These are phyloP conservation scores for Brenthis ino DNA, from an alignment of 2,888 invertebrate genomes.

Conservation along the genomic window DNA sequence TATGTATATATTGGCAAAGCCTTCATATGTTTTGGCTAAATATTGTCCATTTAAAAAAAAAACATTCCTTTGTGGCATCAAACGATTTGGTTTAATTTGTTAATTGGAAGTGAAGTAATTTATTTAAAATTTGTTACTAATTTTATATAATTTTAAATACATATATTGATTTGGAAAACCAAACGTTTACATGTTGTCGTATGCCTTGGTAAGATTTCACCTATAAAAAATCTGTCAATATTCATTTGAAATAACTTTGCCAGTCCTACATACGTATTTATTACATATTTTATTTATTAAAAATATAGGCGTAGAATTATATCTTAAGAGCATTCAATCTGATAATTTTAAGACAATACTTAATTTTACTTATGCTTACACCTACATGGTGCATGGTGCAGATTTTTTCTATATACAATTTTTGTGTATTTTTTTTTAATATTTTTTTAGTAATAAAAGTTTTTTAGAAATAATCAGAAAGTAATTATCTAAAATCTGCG, in stretches of 20 bases:
- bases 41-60: constrained; percentile 33
- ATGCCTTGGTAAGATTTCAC: constrained; percentile 7
- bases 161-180: not conserved
- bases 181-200: not conserved
- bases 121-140: not conserved
- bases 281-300: not conserved
- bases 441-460: not conserved
- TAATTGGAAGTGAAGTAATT: not conserved
- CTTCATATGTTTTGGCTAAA: constrained; percentile 79
- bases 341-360: constrained; percentile 4
- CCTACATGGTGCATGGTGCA: not conserved
- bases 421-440: not conserved
- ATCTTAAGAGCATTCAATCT: not conserved
- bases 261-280: constrained; percentile 5
- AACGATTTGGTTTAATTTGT: constrained; percentile 4
- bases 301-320: constrained; percentile 31
- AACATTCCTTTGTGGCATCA: constrained; percentile 29
- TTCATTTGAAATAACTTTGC: constrained; percentile 8
- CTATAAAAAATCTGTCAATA: constrained; percentile 7
- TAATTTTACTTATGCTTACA: not conserved
- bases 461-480: too few relatives aligned
- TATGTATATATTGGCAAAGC: constrained; percentile 44
- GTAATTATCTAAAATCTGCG: too few relatives aligned
- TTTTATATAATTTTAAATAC: not conserved
- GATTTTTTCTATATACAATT: not conserved